Evolutionary conservation across 64 coral and sea anemone species (phyloP), one percentile per base, ranked within the genome.

Genomic region (Stichodactyla helianthus): DNA sequence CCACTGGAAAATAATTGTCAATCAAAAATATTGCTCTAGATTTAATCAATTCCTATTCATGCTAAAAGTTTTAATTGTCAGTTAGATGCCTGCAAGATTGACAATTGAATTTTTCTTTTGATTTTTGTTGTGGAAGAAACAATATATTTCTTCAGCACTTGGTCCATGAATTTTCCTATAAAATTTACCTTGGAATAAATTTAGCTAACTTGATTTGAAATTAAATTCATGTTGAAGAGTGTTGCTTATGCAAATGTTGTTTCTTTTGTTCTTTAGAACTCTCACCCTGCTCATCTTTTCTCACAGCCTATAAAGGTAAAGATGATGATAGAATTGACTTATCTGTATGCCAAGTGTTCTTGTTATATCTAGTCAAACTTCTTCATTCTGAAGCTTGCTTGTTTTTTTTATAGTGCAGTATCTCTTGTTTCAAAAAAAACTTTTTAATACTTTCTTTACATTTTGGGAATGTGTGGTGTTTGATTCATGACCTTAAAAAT

Each of bases 251-350:
- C 10, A 18, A 71, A 79, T 58, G 54, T 0, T 86, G 17, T 79
- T 88, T 55, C 67, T 77, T 86, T 74, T 74, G n/a, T 74, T 74
- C 11, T 11, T 74, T 65, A 92, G 90, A 77, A 85, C 58, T 51
- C 79, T 82, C 79, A 82, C 51, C 79, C 79, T 54, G 84, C 53
- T 55, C 74, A 88, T 25, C 83, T 86, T 25, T 95, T 95, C 77
- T 63, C 82, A 86, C 84, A 95, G 89, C 93, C 90, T 16, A 78
- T 82, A 84, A 95, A 92, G 93, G 93, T 92, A 87, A 71, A 76
- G 35, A 44, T 44, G 35, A 44, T 44, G 35, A 55, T 20, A 31
- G 6, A 82, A 52, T 8, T 0, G 28, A 22, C 19, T 27, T 74
- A 23, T 20, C 25, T 74, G 11, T 31, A 27, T 0, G 12, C 2